Conservation (phyloP, 2,797 vertebrate genomes). For the Chrosomus eos region DNA sequence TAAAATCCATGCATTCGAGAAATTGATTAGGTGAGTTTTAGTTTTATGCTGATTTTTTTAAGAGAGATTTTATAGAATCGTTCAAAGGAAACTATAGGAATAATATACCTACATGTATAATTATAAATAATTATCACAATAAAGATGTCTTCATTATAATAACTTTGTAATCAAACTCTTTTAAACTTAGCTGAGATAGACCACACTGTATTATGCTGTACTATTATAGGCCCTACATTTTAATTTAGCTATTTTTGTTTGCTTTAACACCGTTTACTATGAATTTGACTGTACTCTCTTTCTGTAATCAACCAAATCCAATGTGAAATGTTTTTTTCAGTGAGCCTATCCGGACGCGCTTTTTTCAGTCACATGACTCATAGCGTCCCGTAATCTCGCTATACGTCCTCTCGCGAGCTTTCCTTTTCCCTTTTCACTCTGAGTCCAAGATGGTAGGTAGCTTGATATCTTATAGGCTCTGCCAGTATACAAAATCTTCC, state of each 20-base stretch:
- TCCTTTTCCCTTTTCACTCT: slow-evolving; percentile 82
- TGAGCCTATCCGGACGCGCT: slow-evolving; percentile 69
- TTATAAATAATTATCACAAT: neutral
- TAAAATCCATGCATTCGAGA: neutral
- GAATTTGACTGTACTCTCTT: neutral
- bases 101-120: neutral
- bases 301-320: neutral
- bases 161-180: neutral
- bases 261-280: neutral
- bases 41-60: neutral
- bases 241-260: neutral
- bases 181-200: neutral
- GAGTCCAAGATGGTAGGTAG: slow-evolving; percentile 85
- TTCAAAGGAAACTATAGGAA: neutral
- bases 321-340: neutral
- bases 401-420: slow-evolving; percentile 80
- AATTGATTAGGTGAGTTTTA: neutral
- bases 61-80: neutral
- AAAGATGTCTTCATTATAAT: neutral
- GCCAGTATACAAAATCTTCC: slow-evolving; percentile 64
- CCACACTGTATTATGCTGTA: no score
- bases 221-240: neutral
- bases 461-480: slow-evolving; percentile 41
- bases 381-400: slow-evolving; percentile 54
- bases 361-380: slow-evolving; percentile 49